Evolutionary conservation across 1,140 invertebrate genomes (phyloP).

Genomic region (Habropoda laboriosa): DNA sequence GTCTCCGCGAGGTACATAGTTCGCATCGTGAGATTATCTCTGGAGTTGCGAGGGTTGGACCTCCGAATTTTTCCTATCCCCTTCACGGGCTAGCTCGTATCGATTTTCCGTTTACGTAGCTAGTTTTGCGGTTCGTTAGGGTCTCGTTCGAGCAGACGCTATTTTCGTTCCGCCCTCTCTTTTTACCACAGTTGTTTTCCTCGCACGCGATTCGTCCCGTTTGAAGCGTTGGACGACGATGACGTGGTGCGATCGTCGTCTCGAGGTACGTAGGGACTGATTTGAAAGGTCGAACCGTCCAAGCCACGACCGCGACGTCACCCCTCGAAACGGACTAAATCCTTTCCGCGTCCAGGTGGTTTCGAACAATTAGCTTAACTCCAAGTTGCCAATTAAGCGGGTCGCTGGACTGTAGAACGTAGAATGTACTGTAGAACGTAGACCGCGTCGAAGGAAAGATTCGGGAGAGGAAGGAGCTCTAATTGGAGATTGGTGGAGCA

Average conservation of each 20-base stretch:
- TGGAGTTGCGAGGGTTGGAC: no score
- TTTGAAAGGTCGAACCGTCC: no score
- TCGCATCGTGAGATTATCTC: neutral
- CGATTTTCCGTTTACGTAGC: constrained; percentile 17
- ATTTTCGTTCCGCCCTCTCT: no score
- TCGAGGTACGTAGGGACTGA: neutral
- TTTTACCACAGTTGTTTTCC: no score
- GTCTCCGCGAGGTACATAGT: neutral
- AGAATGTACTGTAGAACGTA: neutral
- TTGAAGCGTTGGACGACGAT: no score
- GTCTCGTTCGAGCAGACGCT: no score
- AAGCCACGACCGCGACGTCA: neutral
- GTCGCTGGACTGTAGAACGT: neutral
- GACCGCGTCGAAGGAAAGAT: no score
- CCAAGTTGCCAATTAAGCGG: constrained; percentile 37
- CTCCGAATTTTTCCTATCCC: no score
- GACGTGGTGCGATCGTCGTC: no score
- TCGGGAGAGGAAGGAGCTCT: no score
- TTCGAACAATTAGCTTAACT: constrained; percentile 47
- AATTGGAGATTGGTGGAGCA: neutral
- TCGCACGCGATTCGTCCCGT: no score
- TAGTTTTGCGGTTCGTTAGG: constrained; percentile 28
- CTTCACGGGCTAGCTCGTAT: neutral
- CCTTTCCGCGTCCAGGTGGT: neutral
- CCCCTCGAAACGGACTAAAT: neutral